A percentile compares a stretch with the other conserved stretches of the same genome.
These are phyloP conservation scores for Meleagris gallopavo DNA, from an alignment of 2,113 vertebrate genomes.

Conservation along the genomic window DNA sequence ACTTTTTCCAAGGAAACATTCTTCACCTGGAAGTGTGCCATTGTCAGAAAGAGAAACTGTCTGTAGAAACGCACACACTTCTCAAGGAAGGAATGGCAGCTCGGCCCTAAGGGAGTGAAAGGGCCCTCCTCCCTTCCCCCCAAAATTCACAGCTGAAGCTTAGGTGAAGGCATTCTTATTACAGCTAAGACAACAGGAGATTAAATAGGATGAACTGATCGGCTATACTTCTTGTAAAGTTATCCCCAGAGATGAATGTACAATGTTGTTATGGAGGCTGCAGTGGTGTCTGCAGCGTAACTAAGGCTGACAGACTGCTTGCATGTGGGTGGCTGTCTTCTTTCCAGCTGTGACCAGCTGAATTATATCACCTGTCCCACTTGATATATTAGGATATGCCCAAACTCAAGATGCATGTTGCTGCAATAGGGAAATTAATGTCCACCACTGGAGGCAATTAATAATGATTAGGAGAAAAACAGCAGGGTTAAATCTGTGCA, in stretches of 20 bases:
- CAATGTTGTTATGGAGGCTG: slow-evolving; percentile 78
- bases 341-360: slow-evolving; percentile 88
- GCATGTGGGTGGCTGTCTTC: slow-evolving; percentile 88
- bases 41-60: not conserved
- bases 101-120: accelerated
- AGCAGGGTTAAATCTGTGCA: slow-evolving; percentile 85
- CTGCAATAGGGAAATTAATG: slow-evolving; percentile 88
- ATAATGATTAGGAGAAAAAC: slow-evolving; percentile 87
- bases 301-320: slow-evolving; percentile 86
- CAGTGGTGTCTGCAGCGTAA: slow-evolving; percentile 77
- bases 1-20: slow-evolving; percentile 20
- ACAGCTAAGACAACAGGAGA: slow-evolving; percentile 73
- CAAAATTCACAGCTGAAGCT: slow-evolving; percentile 20
- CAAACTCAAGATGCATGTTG: slow-evolving; percentile 84
- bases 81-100: not conserved
- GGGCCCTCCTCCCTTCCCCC: accelerated
- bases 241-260: slow-evolving; percentile 81
- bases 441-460: slow-evolving; percentile 86
- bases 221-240: slow-evolving; percentile 79
- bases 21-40: slow-evolving; percentile 4
- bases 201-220: slow-evolving; percentile 75
- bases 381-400: slow-evolving; percentile 88
- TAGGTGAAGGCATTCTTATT: slow-evolving; percentile 32
- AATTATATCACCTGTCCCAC: slow-evolving; percentile 90
- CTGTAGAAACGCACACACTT: not conserved